phyloP scores from a whole-genome alignment of 2,888 invertebrate species.

The Clostera curtula region DNA sequence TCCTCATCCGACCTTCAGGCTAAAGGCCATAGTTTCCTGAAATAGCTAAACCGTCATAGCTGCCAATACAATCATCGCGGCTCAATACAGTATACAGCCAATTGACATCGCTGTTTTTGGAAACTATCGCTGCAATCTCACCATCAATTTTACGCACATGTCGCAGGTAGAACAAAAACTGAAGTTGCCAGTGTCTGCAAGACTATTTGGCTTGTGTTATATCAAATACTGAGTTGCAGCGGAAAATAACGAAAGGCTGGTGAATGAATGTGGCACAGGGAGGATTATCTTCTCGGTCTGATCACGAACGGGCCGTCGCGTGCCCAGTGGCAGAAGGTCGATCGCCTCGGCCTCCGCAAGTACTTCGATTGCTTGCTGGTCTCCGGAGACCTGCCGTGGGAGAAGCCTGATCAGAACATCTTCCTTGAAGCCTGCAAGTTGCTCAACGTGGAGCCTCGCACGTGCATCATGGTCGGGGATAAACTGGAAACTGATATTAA shows the following conservation, averaged over 20 bases:
- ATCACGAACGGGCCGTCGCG: conserved; percentile 91
- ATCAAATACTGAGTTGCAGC: conserved; percentile 64
- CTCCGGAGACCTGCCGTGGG: conserved; percentile 89
- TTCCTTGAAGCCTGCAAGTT: conserved; percentile 87
- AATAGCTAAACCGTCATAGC: no score
- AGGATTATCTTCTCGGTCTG: conserved; percentile 84
- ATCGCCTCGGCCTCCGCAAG: conserved; percentile 78
- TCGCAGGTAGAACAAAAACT: no score
- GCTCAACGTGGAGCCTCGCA: conserved; percentile 82
- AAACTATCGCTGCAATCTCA: no score
- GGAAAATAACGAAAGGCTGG: conserved; percentile 59
- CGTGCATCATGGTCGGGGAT: conserved; percentile 92
- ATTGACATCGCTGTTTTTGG: no score
- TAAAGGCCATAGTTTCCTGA: no score
- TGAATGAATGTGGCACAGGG: conserved; percentile 72
- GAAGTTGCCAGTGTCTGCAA: no score
- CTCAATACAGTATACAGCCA: no score
- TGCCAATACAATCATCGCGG: no score
- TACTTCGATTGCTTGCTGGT: conserved; percentile 88
- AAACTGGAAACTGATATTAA: conserved; percentile 91
- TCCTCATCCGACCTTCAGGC: no score
- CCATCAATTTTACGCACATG: no score
- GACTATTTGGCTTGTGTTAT: conserved; percentile 48
- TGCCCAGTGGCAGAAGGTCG: conserved; percentile 92
- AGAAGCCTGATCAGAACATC: conserved; percentile 88